Conservation (phyloP, 92 coral and sea anemone species). For the Diadumene lineata region DNA sequence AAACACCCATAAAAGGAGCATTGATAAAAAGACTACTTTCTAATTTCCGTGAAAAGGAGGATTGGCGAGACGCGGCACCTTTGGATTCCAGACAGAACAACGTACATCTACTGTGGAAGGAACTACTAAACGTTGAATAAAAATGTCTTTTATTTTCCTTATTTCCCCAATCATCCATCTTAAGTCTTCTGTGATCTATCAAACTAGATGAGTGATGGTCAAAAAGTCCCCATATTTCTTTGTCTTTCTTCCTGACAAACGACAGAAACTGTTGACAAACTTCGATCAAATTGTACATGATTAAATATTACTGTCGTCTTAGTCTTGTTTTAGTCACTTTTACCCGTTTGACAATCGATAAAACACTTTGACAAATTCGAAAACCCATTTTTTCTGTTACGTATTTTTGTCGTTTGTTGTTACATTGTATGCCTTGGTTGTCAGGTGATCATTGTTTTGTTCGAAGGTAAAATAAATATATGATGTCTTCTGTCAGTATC, state of each 20-base stretch:
- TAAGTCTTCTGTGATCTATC: not conserved
- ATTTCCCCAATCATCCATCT: not conserved
- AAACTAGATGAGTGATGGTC: not conserved
- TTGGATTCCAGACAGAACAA: not conserved
- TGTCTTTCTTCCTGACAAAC: not conserved
- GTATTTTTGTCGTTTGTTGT: not conserved
- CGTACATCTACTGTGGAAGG: no score
- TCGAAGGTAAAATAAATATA: no score
- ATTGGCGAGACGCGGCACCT: no score
- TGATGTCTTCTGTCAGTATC: no score
- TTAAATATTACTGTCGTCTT: not conserved
- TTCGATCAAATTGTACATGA: not conserved
- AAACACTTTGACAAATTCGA: not conserved
- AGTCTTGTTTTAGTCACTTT: not conserved
- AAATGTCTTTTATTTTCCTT: not conserved
- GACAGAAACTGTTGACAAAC: not conserved
- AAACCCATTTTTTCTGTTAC: not conserved
- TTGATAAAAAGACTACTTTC: no score
- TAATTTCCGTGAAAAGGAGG: no score
- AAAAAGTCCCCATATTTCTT: not conserved
- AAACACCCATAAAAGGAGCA: no score
- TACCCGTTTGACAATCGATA: not conserved
- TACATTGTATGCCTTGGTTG: not conserved
- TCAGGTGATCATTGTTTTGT: not conserved
- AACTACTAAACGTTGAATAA: no score